These are phyloP conservation scores for Empis stercorea DNA, from an alignment of 2,888 invertebrate species.

Conservation along the genomic window DNA sequence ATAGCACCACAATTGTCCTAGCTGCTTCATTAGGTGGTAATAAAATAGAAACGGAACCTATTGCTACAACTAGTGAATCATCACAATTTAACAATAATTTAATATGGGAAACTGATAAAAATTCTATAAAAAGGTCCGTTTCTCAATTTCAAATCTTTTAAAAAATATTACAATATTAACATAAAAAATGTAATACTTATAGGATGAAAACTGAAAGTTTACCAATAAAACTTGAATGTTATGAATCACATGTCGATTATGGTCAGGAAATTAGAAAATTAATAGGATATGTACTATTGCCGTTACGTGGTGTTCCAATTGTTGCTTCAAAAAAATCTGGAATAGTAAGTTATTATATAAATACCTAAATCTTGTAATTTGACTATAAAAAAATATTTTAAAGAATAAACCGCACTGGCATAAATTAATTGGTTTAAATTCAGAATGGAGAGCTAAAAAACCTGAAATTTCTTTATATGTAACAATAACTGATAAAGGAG, in stretches of 20 bases:
- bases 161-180: not conserved
- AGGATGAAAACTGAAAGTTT: slow-evolving; percentile 61
- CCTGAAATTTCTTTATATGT: slow-evolving; percentile 49
- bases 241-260: slow-evolving; percentile 40
- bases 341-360: slow-evolving; percentile 26
- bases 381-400: slow-evolving; percentile 11
- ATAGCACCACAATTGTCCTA: slow-evolving; percentile 31
- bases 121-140: slow-evolving; percentile 45
- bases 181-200: slow-evolving; percentile 21
- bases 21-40: slow-evolving; percentile 46
- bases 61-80: slow-evolving; percentile 38
- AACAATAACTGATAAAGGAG: slow-evolving; percentile 43
- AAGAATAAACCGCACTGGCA: slow-evolving; percentile 47
- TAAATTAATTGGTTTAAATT: slow-evolving; percentile 44
- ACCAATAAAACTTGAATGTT: slow-evolving; percentile 60
- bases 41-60: slow-evolving; percentile 50
- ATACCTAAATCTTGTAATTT: not conserved
- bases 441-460: slow-evolving; percentile 43
- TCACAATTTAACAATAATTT: slow-evolving; percentile 53
- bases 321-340: slow-evolving; percentile 41
- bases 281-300: slow-evolving; percentile 56
- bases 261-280: slow-evolving; percentile 38
- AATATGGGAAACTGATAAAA: slow-evolving; percentile 60
- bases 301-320: slow-evolving; percentile 55
- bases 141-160: not conserved